Evolutionary conservation across 2,888 invertebrate genomes (phyloP), one percentile per base, ranked within the genome.

Genomic region (Mylabris sibirica): DNA sequence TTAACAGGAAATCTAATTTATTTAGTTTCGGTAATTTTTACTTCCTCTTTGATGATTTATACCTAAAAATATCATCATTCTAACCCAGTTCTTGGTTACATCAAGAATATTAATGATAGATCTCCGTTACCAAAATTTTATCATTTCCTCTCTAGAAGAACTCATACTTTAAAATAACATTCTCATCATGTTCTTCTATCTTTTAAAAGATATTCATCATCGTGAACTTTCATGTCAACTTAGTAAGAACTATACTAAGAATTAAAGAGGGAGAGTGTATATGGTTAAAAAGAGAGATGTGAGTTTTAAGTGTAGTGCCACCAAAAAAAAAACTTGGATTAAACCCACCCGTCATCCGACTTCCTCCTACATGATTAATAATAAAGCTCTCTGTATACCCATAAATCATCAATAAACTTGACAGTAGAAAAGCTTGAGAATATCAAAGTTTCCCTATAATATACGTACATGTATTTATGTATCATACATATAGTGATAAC

Each of bases 401-500:
- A 44, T 44, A 44, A 44, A 44, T 44, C 44, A 44, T 44, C 44
- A 44, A 44, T 17, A 17, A 44, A 44, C 17, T n/a, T 44, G 44
- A 44, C 44, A 44, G 44, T 11, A n/a, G 14, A 41, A 41, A 41
- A 41, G 4, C n/a, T 41, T 3, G 41, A 2, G 41, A n/a, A 41
- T 41, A 41, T 14, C n/a, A 41, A 41, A 41, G n/a, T 41, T 9
- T 41, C 3, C 11, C 41, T 41, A 2, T 14, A n/a, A n/a, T 41
- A 41, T 41, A 35, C 35, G 8, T 35, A 11, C 12, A 11, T 35
- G 14, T 41, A 41, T 41, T 4, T 44, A n/a, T 17, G 5, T 11
- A n/a, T n/a, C n/a, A n/a, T n/a, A n/a, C n/a, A n/a, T n/a, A 4
- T n/a, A 44, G 3, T 17, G 44, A 44, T 44, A 44, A 44, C 17